Evolutionary conservation across 1,140 invertebrate genomes (phyloP), one percentile per base, ranked within the genome.

Genomic region (Notospermus geniculatus): DNA sequence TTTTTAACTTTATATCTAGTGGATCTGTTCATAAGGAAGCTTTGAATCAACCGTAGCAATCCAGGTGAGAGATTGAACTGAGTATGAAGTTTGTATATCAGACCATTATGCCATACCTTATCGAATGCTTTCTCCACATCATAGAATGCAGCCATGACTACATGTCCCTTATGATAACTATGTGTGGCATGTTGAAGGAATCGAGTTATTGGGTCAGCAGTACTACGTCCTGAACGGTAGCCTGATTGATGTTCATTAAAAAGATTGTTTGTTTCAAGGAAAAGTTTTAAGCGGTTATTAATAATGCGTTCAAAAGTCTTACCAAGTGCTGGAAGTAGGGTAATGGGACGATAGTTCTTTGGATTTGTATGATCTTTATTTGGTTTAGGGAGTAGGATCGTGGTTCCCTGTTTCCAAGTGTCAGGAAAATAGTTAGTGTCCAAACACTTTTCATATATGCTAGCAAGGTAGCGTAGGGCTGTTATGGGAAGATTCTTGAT

Each of bases 331-430:
- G 19, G n/a, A 9, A 50, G 25, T 4, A 50, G 9, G n/a, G 46
- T 50, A n/a, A 50, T 50, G 46, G 46, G 46, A 5, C 46, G n/a
- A n/a, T 50, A 50, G 46, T 50, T 50, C 46, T 50, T 27, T 50
- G 46, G 46, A n/a, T 23, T 19, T 5, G 46, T 7, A n/a, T 19
- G 19, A n/a, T 50, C 46, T n/a, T 50, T 50, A n/a, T 27, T 27
- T 5, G 46, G 19, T 50, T 50, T 50, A 9, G 46, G 46, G 25
- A 50, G n/a, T 4, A 50, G n/a, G 25, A n/a, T 50, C 4, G 25
- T 50, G n/a, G n/a, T 50, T 5, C 19, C 46, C n/a, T 19, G 25
- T n/a, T 50, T 50, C 46, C 46, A 50, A 4, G n/a, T 4, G 4
- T 36, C 15, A 4, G 32, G 32, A 15, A 36, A 36, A 15, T 36